A percentile compares a stretch with the other conserved stretches of the same genome.
Evolutionary conservation across 2,113 vertebrate species (phyloP).

Genomic region (Rhegmatorhina hoffmannsi): DNA sequence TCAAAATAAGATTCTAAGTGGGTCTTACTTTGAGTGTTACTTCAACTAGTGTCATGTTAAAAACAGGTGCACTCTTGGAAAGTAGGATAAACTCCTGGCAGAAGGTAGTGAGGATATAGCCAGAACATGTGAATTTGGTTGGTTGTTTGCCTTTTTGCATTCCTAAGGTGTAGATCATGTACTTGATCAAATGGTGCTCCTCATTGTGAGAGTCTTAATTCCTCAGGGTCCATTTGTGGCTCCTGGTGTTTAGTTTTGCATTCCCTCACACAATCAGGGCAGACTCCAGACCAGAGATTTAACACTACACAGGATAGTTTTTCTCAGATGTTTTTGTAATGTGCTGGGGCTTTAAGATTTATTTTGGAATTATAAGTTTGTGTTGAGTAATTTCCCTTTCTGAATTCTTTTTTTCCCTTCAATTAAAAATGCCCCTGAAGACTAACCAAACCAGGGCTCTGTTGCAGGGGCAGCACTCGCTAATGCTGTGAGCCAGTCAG

Average conservation of each 20-base stretch:
- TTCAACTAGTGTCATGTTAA: not conserved
- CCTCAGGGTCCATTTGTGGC: not conserved
- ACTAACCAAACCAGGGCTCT: not conserved
- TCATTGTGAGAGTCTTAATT: not conserved
- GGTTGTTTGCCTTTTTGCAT: not conserved
- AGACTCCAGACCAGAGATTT: not conserved
- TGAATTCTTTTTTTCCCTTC: not conserved
- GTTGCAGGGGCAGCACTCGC: not conserved
- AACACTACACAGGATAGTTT: not conserved
- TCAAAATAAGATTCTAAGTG: not conserved
- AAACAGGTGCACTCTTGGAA: not conserved
- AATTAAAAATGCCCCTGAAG: not conserved
- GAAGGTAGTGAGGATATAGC: not conserved
- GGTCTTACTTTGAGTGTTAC: not conserved
- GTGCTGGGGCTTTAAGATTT: not conserved
- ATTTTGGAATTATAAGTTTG: not conserved
- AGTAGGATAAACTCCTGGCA: not conserved
- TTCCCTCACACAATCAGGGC: rapidly evolving
- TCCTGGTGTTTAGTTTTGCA: not conserved
- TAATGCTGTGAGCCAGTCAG: not conserved
- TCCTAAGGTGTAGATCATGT: not conserved
- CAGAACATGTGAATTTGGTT: not conserved
- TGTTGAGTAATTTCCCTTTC: not conserved
- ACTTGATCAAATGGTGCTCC: not conserved
- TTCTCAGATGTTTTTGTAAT: not conserved